Conservation (phyloP, 2,113 vertebrate genomes). For the Grantiella picta region DNA sequence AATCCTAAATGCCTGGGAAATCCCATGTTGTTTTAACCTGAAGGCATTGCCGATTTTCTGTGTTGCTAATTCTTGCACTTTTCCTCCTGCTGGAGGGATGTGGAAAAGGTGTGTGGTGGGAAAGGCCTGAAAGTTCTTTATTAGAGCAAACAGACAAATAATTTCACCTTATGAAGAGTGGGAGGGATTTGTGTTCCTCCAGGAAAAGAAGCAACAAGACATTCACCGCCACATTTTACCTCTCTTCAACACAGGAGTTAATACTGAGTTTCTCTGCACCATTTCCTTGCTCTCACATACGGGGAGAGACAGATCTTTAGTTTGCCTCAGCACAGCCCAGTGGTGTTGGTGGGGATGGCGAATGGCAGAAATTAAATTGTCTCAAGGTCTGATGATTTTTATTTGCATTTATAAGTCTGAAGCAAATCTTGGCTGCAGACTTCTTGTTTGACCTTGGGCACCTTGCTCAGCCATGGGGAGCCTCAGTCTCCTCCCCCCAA, state of each 20-base stretch:
- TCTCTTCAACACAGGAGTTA: rapidly evolving
- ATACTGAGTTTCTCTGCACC: neutral
- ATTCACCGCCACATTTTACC: rapidly evolving
- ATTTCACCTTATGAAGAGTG: rapidly evolving
- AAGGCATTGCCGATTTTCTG: neutral
- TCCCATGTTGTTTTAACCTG: neutral
- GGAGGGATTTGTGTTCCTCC: neutral
- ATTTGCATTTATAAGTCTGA: neutral
- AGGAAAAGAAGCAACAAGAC: neutral
- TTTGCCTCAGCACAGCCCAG: neutral
- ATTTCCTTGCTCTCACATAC: neutral
- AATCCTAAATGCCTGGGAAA: neutral
- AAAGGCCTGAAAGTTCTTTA: neutral
- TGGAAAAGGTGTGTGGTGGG: neutral
- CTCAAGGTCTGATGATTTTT: neutral
- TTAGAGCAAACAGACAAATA: neutral
- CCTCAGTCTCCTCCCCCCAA: neutral
- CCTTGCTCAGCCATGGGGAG: neutral
- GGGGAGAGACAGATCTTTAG: neutral
- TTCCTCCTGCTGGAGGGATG: neutral
- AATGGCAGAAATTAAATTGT: neutral
- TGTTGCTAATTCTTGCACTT: neutral
- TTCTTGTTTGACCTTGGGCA: neutral
- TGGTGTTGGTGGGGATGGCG: rapidly evolving
- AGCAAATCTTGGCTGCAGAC: neutral